Percentiles rank a stretch among this genome's conserved stretches.
phyloP scores from a whole-genome alignment of 2,888 invertebrate species.

The Lasioglossum villosulum region DNA sequence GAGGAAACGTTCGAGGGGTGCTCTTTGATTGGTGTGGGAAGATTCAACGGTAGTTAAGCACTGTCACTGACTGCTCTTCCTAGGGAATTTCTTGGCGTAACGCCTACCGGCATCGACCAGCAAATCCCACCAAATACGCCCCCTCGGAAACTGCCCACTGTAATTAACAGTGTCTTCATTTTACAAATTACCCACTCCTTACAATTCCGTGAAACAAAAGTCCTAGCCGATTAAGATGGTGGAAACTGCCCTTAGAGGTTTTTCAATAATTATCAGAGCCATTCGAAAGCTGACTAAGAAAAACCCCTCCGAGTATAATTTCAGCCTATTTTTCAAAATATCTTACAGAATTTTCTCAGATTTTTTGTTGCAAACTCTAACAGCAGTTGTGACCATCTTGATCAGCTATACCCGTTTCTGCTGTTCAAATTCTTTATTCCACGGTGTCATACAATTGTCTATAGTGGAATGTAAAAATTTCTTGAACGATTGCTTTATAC shows the following conservation, averaged over 20 bases:
- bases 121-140: constrained; percentile 5
- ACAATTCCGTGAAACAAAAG: background rate
- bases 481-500: background rate
- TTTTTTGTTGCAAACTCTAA: too few relatives aligned
- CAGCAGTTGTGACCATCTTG: too few relatives aligned
- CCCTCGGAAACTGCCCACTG: constrained; percentile 11
- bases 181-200: background rate
- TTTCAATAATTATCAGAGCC: too few relatives aligned
- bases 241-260: too few relatives aligned
- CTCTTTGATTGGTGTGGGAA: constrained; percentile 84
- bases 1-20: constrained; percentile 76
- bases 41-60: constrained; percentile 78
- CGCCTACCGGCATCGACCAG: constrained; percentile 30
- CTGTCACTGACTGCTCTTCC: constrained; percentile 69
- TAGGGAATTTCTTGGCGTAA: constrained; percentile 71
- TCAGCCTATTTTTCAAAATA: too few relatives aligned
- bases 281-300: too few relatives aligned
- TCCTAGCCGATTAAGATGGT: too few relatives aligned
- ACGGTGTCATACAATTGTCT: background rate
- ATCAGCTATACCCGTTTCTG: too few relatives aligned
- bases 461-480: background rate
- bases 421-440: background rate
- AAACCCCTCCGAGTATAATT: too few relatives aligned
- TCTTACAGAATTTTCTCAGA: too few relatives aligned
- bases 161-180: constrained; percentile 1